These are phyloP conservation scores for Arizona elegans DNA, from an alignment of 2,113 vertebrate genomes.

Conservation along the genomic window DNA sequence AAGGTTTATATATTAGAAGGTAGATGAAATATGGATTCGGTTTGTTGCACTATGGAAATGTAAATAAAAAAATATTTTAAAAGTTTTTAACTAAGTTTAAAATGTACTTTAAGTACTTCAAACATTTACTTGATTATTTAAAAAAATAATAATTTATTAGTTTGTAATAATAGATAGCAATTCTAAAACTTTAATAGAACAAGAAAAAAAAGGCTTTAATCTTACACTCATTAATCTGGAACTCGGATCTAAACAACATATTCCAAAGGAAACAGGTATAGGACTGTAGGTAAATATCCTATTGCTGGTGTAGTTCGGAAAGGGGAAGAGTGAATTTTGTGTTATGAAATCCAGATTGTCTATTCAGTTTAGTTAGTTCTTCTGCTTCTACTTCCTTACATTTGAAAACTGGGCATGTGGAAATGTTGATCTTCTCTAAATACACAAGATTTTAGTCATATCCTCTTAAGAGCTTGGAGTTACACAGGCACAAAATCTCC, in stretches of 20 bases:
- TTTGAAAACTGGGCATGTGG: slow-evolving; percentile 18
- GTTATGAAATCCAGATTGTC: background rate
- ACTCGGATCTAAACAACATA: background rate
- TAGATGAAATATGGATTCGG: background rate
- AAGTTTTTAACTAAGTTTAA: background rate
- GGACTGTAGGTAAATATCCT: background rate
- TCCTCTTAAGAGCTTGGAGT: slow-evolving; percentile 42
- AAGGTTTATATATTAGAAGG: background rate
- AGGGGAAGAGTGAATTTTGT: background rate
- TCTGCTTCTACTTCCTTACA: background rate
- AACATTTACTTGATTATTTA: background rate
- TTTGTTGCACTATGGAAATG: background rate
- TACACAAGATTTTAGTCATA: slow-evolving; percentile 39
- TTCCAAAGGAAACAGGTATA: background rate
- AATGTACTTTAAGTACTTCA: background rate
- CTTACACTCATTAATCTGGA: background rate
- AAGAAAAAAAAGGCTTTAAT: background rate
- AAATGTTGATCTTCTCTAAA: slow-evolving; percentile 22
- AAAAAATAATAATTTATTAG: background rate
- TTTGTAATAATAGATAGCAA: background rate
- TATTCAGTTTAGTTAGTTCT: background rate
- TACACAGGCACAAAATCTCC: slow-evolving; percentile 40
- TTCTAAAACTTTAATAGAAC: background rate
- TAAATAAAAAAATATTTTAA: background rate
- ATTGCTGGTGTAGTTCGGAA: background rate